Conservation (phyloP, 2,888 invertebrate species). For the Buathra laborator region DNA sequence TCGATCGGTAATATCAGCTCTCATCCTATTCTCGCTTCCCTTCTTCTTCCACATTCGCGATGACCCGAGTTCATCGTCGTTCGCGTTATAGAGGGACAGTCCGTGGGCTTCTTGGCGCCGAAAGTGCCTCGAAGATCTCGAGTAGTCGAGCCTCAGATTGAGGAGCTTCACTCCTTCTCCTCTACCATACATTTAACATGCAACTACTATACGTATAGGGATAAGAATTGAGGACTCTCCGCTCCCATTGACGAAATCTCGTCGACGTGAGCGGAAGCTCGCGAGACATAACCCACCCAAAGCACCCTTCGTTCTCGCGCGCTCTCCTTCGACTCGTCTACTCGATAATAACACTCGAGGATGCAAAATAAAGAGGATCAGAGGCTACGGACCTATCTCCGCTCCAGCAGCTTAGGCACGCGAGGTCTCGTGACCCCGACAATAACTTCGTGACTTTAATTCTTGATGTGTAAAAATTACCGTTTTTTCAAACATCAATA, state of each 20-base stretch:
- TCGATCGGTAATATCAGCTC: background rate
- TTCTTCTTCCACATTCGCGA: slow-evolving; percentile 15
- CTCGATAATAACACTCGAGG: slow-evolving; percentile 25
- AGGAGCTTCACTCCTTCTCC: background rate
- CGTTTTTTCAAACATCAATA: too few species aligned
- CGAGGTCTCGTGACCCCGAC: slow-evolving; percentile 16
- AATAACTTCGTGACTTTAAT: too few species aligned
- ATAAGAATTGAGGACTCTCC: background rate
- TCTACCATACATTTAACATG: background rate
- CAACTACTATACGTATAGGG: background rate
- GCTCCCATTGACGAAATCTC: slow-evolving; percentile 36
- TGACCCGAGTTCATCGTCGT: slow-evolving; percentile 32
- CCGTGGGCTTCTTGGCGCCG: background rate
- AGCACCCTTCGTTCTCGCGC: background rate
- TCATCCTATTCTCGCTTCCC: background rate
- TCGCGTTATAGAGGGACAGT: slow-evolving; percentile 8
- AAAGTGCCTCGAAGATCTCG: slow-evolving; percentile 40
- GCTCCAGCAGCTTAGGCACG: background rate
- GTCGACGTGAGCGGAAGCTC: slow-evolving; percentile 40
- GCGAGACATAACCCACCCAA: slow-evolving; percentile 16
- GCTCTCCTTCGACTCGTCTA: slow-evolving; percentile 19
- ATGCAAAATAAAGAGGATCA: slow-evolving; percentile 3
- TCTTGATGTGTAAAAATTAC: too few species aligned
- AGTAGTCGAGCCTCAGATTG: slow-evolving; percentile 10
- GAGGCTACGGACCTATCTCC: slow-evolving; percentile 22